Conservation (phyloP, 2,888 invertebrate species). For the Odontocerum albicorne region DNA sequence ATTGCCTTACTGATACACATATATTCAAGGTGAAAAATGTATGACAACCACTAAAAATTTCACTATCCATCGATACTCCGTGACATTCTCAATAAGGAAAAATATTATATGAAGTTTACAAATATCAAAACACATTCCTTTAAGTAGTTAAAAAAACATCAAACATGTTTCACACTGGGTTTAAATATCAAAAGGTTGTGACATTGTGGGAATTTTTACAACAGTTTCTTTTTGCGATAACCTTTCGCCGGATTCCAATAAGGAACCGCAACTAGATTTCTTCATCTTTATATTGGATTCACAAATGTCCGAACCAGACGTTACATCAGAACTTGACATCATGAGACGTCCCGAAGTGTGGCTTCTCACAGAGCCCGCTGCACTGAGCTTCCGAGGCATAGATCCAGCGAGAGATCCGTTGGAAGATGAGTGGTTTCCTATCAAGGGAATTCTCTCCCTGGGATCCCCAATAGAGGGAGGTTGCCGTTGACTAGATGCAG, state of each 20-base stretch:
- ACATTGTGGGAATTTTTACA: slow-evolving; percentile 48
- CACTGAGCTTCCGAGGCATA: slow-evolving; percentile 50
- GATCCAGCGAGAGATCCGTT: slow-evolving; percentile 52
- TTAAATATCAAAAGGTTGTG: slow-evolving; percentile 33
- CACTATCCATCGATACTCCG: too few relatives aligned
- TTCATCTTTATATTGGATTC: slow-evolving; percentile 48
- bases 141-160: background rate
- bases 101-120: too few relatives aligned
- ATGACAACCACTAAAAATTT: too few relatives aligned
- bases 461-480: slow-evolving; percentile 46
- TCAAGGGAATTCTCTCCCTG: slow-evolving; percentile 50
- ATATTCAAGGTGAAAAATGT: too few relatives aligned
- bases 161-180: background rate
- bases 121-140: slow-evolving; percentile 11
- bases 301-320: slow-evolving; percentile 52
- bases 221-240: slow-evolving; percentile 50
- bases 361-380: slow-evolving; percentile 43
- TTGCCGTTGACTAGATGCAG: slow-evolving; percentile 43
- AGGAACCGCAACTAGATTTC: slow-evolving; percentile 53
- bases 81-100: too few relatives aligned
- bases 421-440: slow-evolving; percentile 53
- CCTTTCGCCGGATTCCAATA: slow-evolving; percentile 44
- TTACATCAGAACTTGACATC: slow-evolving; percentile 35
- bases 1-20: too few relatives aligned
- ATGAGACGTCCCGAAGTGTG: slow-evolving; percentile 34